Evolutionary conservation across 2,797 vertebrate species (phyloP), one percentile per base, ranked within the genome.

Genomic region (Thripadectes ignobilis): DNA sequence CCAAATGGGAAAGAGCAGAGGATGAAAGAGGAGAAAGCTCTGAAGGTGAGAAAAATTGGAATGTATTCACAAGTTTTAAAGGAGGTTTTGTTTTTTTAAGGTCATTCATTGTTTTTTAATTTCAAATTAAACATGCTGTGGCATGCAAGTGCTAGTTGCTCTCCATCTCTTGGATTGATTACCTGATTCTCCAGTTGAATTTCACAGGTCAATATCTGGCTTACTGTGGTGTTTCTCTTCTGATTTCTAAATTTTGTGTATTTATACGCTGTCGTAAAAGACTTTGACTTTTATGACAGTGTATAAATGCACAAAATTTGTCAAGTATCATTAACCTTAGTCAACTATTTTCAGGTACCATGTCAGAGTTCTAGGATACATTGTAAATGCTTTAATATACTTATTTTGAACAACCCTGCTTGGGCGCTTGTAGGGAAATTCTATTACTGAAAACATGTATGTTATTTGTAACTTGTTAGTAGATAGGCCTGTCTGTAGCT

Each of bases 1-100:
- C 98, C 99, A 68, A 99, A 99, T 61, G 98, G 98, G 65, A 99
- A 99, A 96, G 99, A 99, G 27, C 99, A 99, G 97, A 98, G 99
- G 66, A 98, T 99, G 96, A 99, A 98, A 97, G 99, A 99, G 88
- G 99, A 99, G 96, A 99, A 99, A 93, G 98, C 97, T 39, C 97
- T 99, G 55, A 99, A 99, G 99, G 99, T 99, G 88, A 97, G 96
- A 75, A 94, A 77, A 84, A 58, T 17, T 20, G 62, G 27, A 58
- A 61, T 72, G 23, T 51, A 16, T 66, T 84, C 7, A 8, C 4
- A n/a, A 39, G 36, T 68, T 82, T 55, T 88, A 38, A 92, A 82
- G 30, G 16, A 65, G 21, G 21, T 41, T 30, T 38, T 51, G 6
- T 29, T 46, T n/a, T 54, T 76, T 59, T 12, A 77, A 52, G 0